Evolutionary conservation across 2,113 vertebrate genomes (phyloP).

Genomic region (Emydura subglobosa): DNA sequence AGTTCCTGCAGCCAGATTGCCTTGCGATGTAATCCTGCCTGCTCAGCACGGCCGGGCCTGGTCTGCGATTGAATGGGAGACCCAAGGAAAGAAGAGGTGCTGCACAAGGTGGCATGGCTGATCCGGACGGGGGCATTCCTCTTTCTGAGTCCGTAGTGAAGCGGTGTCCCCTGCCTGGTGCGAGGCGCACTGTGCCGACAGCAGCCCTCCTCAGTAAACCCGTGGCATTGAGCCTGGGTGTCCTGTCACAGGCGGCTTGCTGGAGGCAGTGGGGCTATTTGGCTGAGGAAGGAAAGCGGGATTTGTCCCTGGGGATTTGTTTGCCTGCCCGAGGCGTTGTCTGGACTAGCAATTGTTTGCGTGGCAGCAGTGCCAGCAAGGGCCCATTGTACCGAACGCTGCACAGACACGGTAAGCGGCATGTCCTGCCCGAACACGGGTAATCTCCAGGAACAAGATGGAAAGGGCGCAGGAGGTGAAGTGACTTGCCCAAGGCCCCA

Average conservation of each 20-base stretch:
- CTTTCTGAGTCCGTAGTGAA: neutral
- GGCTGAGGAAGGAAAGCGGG: neutral
- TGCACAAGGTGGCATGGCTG: neutral
- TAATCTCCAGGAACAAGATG: neutral
- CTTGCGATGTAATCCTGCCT: neutral
- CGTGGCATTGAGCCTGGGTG: neutral
- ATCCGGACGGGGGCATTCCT: neutral
- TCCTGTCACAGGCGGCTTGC: no score
- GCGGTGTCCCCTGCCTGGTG: no score
- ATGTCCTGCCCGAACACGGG: neutral
- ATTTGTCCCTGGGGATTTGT: neutral
- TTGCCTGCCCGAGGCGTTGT: neutral
- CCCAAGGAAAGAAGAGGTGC: neutral
- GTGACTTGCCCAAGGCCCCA: neutral
- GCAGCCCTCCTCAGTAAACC: neutral
- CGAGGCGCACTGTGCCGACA: no score
- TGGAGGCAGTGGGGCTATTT: neutral
- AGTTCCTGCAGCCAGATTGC: neutral
- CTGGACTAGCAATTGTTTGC: neutral
- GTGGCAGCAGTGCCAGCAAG: neutral
- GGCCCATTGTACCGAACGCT: neutral
- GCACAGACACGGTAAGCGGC: rapidly evolving
- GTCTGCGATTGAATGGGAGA: neutral
- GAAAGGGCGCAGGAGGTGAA: neutral
- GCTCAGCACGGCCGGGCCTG: neutral